These are phyloP conservation scores for Eupithecia pulchellata DNA, from an alignment of 2,888 invertebrate species.

Conservation along the genomic window DNA sequence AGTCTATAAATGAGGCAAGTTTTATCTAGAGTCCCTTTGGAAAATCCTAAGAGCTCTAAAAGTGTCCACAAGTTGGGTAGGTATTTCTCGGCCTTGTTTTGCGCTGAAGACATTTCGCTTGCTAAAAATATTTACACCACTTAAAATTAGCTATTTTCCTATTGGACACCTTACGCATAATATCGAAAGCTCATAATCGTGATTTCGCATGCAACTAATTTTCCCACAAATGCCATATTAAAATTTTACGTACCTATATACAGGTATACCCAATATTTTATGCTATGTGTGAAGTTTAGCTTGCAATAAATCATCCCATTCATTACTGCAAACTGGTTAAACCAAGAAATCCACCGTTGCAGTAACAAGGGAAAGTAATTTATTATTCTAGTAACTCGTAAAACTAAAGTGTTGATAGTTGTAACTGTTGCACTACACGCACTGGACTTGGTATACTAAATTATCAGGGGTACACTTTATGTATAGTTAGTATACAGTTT, in stretches of 20 bases:
- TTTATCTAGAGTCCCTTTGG: too few relatives aligned
- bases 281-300: constrained; percentile 19
- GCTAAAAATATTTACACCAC: too few relatives aligned
- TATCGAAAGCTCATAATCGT: background rate
- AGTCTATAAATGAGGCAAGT: too few relatives aligned
- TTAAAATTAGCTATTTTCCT: too few relatives aligned
- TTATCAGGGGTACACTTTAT: background rate
- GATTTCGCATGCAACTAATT: background rate
- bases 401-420: constrained; percentile 11
- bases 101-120: too few relatives aligned
- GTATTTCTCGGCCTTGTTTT: too few relatives aligned
- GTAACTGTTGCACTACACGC: constrained; percentile 16
- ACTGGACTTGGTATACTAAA: background rate
- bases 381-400: constrained; percentile 42
- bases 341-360: constrained; percentile 51
- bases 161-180: too few relatives aligned
- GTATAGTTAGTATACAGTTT: too few relatives aligned
- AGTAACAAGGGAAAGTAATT: constrained; percentile 50
- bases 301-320: constrained; percentile 46
- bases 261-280: background rate
- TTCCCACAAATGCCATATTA: background rate
- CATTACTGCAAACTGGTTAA: constrained; percentile 45
- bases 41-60: too few relatives aligned
- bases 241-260: background rate
- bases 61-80: too few relatives aligned